phyloP scores from a whole-genome alignment of 2,888 invertebrate genomes.

The Ennomos fuscantarius region DNA sequence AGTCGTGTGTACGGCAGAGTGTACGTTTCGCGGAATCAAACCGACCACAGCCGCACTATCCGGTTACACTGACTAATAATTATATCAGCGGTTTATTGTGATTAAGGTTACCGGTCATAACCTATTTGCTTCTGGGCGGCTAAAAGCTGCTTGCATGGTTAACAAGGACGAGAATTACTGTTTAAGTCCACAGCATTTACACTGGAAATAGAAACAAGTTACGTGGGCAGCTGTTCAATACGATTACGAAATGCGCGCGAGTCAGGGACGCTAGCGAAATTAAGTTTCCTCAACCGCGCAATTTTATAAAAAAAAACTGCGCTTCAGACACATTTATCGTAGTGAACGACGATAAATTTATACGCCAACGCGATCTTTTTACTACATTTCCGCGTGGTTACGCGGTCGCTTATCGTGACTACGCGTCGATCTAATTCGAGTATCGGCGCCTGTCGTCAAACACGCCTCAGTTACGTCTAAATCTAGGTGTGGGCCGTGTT shows the following conservation, averaged over 20 bases:
- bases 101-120: slow-evolving; percentile 66
- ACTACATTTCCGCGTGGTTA: slow-evolving; percentile 80
- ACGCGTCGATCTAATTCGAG: slow-evolving; percentile 75
- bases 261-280: slow-evolving; percentile 70
- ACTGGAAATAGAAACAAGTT: slow-evolving; percentile 75
- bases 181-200: slow-evolving; percentile 58
- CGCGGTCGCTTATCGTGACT: slow-evolving; percentile 68
- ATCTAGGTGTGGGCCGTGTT: slow-evolving; percentile 62
- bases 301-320: slow-evolving; percentile 62
- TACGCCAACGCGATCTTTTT: slow-evolving; percentile 76
- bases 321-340: slow-evolving; percentile 69
- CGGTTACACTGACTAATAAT: slow-evolving; percentile 76
- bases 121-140: too few species aligned
- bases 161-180: slow-evolving; percentile 64
- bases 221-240: slow-evolving; percentile 71
- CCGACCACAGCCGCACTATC: slow-evolving; percentile 59
- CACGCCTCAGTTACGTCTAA: slow-evolving; percentile 64
- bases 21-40: slow-evolving; percentile 71
- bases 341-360: slow-evolving; percentile 75
- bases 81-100: slow-evolving; percentile 75
- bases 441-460: slow-evolving; percentile 74
- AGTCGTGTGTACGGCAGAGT: slow-evolving; percentile 61
- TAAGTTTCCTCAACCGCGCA: slow-evolving; percentile 65
- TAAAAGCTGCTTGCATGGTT: slow-evolving; percentile 48
- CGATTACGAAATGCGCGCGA: slow-evolving; percentile 61